phyloP scores from a whole-genome alignment of 1,140 invertebrate genomes.

The Drosophila rhopaloa region DNA sequence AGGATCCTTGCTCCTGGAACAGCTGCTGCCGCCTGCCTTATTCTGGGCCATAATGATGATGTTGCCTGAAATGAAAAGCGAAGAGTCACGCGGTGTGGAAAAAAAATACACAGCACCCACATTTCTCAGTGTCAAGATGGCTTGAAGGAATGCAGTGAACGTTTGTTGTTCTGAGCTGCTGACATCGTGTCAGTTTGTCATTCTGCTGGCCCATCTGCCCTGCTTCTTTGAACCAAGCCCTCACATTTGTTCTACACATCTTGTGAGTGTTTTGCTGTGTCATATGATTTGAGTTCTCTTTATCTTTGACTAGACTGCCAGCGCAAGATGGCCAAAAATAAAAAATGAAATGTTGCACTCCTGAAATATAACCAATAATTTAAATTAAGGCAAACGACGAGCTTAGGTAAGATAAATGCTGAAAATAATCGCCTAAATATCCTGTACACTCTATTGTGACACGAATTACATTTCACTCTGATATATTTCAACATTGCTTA shows the following conservation, averaged over 20 bases:
- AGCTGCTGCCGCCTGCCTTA: constrained; percentile 29
- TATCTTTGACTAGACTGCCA: constrained; percentile 24
- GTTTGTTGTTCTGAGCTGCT: constrained; percentile 37
- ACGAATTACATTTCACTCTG: too few species aligned
- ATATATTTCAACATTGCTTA: too few species aligned
- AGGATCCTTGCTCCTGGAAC: constrained; percentile 11
- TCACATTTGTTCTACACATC: constrained; percentile 20
- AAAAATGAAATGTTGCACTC: too few species aligned
- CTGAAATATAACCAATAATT: too few species aligned
- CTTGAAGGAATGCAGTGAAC: constrained; percentile 36
- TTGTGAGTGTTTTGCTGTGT: constrained; percentile 24
- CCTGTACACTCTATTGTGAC: too few species aligned
- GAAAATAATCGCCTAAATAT: too few species aligned
- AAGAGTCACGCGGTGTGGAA: not conserved
- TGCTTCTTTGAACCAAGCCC: constrained; percentile 11
- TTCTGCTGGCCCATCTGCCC: constrained; percentile 8
- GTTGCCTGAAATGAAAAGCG: constrained; percentile 15
- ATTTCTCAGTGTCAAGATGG: constrained; percentile 46
- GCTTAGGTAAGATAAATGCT: too few species aligned
- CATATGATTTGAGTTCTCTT: constrained; percentile 37
- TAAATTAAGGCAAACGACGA: too few species aligned
- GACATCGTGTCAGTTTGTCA: constrained; percentile 34
- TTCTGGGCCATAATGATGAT: constrained; percentile 60
- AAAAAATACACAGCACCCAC: constrained; percentile 18
- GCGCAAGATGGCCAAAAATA: not conserved